Evolutionary conservation across 2,113 vertebrate species (phyloP), one percentile per base, ranked within the genome.

Genomic region (Recurvirostra avosetta): DNA sequence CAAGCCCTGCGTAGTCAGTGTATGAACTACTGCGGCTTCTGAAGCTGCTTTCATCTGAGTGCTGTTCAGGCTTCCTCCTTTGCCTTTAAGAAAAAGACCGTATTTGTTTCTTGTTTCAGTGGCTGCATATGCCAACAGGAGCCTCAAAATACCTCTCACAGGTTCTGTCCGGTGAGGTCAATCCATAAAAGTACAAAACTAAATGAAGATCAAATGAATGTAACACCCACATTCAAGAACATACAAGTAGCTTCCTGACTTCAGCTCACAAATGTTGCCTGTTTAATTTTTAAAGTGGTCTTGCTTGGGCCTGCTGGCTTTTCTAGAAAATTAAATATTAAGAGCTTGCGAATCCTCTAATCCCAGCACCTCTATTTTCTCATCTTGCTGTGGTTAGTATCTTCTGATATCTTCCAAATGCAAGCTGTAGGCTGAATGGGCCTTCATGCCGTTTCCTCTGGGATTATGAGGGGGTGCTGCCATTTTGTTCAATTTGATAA

Each of bases 241-340:
- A 23, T 38, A 30, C 1, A 7, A 58, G 41, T 65, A 77, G 5
- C 45, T 70, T 77, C 36, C 34, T 77, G 45, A 41, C 21, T 89
- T 88, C 68, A 77, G 38, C 45, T 91, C 52, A 87, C 50, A 84
- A 86, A 52, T 78, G 20, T 50, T 88, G 47, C 43, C 79, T 63
- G 38, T 59, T 94, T 59, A 71, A 89, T 75, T 92, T 97, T 91
- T 96, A 67, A 94, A 78, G 40, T 8, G 7, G 11, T 84, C 65
- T 47, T 84, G 8, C 65, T 77, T 66, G 23, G 53, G 6, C 41
- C 61, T 78, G 4, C 38, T 71, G 59, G 25, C 50, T 91, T 94
- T 86, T 81, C 72, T 56, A 78, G 45, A 91, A 91, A 73, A 88
- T 86, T 45, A 87, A 80, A 75, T 81, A 89, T 68, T 96, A 84